phyloP scores from a whole-genome alignment of 2,113 vertebrate species.

The Sceloporus tristichus region DNA sequence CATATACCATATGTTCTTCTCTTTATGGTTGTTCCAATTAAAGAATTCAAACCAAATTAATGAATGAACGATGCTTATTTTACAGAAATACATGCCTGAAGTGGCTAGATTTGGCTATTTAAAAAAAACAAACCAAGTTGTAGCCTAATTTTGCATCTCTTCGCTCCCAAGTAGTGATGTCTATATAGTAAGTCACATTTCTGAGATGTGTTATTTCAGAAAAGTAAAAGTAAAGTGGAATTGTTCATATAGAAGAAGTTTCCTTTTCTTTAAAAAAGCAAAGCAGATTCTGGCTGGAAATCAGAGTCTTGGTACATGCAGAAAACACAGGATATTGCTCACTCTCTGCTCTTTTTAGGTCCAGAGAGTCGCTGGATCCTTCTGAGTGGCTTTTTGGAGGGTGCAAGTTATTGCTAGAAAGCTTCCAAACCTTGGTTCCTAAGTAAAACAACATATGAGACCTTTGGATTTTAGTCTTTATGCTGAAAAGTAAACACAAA shows the following conservation, averaged over 20 bases:
- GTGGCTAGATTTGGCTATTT: neutral
- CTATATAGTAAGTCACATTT: slow-evolving; percentile 2
- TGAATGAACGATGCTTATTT: neutral
- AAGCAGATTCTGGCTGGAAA: neutral
- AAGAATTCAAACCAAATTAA: too few species aligned
- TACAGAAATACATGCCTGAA: neutral
- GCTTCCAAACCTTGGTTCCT: neutral
- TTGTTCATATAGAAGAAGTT: neutral
- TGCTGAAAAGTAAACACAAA: neutral
- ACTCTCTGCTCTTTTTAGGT: neutral
- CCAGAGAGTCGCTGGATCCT: neutral
- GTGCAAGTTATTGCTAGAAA: neutral
- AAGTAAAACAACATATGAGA: neutral
- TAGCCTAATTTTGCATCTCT: neutral
- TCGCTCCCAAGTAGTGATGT: neutral
- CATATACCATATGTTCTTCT: neutral
- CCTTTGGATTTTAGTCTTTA: neutral
- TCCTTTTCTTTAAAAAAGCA: neutral
- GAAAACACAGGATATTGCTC: neutral
- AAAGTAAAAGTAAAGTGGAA: neutral
- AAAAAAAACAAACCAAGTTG: neutral
- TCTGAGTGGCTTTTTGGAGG: neutral
- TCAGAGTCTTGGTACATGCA: neutral
- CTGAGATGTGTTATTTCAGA: neutral
- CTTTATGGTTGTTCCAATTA: too few species aligned